Evolutionary conservation across 2,113 vertebrate genomes (phyloP).

Genomic region (Lepidothrix coronata): DNA sequence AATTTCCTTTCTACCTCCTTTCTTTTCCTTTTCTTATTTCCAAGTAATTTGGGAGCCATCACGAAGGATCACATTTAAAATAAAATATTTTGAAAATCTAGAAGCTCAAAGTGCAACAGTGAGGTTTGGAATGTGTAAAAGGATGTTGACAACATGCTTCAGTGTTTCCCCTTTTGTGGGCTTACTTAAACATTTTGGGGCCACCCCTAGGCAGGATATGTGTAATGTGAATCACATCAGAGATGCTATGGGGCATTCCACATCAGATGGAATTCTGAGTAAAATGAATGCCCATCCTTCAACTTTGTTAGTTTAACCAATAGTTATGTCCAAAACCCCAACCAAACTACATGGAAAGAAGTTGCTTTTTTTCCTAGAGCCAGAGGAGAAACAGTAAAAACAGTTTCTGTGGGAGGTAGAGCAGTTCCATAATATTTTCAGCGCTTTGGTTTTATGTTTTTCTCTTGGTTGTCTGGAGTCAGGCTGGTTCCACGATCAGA

Average conservation of each 20-base stretch:
- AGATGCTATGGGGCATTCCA: neutral
- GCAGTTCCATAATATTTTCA: neutral
- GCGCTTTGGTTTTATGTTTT: neutral
- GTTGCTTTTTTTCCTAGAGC: neutral
- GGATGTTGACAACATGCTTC: neutral
- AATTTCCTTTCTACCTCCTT: neutral
- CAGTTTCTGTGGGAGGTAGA: neutral
- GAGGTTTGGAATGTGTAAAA: neutral
- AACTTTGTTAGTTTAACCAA: neutral
- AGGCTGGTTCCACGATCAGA: neutral
- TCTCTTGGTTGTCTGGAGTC: neutral
- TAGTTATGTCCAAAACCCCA: neutral
- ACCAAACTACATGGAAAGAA: fast-evolving
- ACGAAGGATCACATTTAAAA: neutral
- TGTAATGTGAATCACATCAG: neutral
- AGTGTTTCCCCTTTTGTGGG: neutral
- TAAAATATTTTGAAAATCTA: neutral
- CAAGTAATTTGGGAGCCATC: neutral
- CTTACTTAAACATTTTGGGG: neutral
- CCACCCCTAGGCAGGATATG: neutral
- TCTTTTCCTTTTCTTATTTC: neutral
- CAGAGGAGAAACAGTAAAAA: neutral
- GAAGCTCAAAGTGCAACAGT: neutral
- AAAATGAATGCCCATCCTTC: neutral
- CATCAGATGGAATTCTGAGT: neutral